Evolutionary conservation across 2,797 vertebrate species (phyloP).

Genomic region (Hephaestus fuliginosus): DNA sequence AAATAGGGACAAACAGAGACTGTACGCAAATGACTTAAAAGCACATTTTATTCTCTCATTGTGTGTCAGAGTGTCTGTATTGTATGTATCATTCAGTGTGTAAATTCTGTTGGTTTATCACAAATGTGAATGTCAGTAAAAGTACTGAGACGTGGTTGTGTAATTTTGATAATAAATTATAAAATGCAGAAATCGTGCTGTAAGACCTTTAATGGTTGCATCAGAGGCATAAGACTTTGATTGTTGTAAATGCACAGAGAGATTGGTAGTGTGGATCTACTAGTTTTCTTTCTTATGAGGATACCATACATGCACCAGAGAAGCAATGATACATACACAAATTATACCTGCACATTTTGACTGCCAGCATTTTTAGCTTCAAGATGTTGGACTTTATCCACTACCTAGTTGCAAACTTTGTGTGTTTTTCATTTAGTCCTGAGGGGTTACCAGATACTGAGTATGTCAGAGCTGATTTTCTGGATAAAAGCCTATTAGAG

Average conservation of each 20-base stretch:
- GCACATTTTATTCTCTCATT: neutral
- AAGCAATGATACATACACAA: no score
- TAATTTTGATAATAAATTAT: no score
- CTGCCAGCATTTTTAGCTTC: neutral
- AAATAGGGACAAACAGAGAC: conserved; percentile 10
- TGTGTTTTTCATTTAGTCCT: neutral
- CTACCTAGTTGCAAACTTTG: no score
- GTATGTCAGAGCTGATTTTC: neutral
- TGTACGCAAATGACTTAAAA: neutral
- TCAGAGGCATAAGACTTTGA: no score
- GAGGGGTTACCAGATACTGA: neutral
- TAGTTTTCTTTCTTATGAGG: neutral
- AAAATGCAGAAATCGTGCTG: neutral
- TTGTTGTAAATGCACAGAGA: neutral
- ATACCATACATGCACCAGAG: no score
- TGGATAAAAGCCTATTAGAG: neutral
- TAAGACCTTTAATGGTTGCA: neutral
- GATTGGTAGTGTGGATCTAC: neutral
- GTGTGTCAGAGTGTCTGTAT: neutral
- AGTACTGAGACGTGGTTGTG: no score
- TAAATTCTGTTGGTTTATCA: neutral
- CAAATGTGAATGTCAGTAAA: no score
- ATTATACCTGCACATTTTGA: neutral
- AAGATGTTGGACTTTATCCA: neutral
- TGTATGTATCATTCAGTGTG: neutral